Evolutionary conservation across 1,140 invertebrate species (phyloP), one percentile per base, ranked within the genome.

Genomic region (Drosophila santomea): DNA sequence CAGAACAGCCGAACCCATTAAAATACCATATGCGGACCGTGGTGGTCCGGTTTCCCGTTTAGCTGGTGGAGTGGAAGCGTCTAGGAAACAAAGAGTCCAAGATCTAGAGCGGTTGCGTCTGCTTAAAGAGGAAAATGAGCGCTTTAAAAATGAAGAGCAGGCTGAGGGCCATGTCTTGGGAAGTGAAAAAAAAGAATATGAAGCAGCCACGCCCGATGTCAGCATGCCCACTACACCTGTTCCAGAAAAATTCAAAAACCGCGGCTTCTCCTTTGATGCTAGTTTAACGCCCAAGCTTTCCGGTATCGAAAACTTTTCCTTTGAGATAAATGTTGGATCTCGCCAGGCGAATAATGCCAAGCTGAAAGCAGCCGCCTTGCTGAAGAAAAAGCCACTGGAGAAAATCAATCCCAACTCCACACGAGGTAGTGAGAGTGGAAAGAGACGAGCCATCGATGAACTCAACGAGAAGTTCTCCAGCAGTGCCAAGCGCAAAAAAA

Each of bases 361-460:
- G 86, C 51, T 93, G 47, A 96, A 95, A 92, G 96, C 96, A n/a
- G 85, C 84, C 6, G 73, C 85, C 14, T 15, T 92, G 95, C 7
- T 94, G 94, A 92, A 93, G 94, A 93, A 95, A 94, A 93, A 96
- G 95, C 41, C 94, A 91, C n/a, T 94, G 95, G 61, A 94, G 94
- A 89, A 95, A 95, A 91, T 93, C 1, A 94, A 97, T 93, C 96
- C 96, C 2, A 96, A 96, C 84, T 95, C 94, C 55, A 90, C 75
- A 20, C 76, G 89, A 3, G 93, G 93, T 5, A 94, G 93, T 12
- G 93, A 93, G 55, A 91, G 93, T 38, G 93, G 94, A 25, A 95
- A 95, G 75, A 93, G 94, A 78, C 78, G 94, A 69, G 93, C 93
- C 62, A 88, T 94, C 66, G 91, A 93, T 62, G 93, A 94, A 85